Evolutionary conservation across 2,888 invertebrate species (phyloP), one percentile per base, ranked within the genome.

Genomic region (Carcina quercana): DNA sequence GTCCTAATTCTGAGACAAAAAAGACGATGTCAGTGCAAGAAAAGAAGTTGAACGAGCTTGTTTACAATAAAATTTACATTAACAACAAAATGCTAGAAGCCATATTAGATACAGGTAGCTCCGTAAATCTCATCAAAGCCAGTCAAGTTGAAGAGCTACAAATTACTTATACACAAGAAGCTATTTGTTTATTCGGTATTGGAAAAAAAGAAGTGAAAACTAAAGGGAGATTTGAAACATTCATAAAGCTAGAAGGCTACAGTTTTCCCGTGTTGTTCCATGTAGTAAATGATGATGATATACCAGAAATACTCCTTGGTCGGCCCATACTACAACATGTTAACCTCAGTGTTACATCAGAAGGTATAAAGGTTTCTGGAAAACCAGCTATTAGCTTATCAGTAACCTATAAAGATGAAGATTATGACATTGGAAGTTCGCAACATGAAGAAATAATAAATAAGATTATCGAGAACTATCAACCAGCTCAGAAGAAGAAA

Each of bases 251-350:
- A n/a, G n/a, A n/a, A n/a, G n/a, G n/a, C n/a, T n/a, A n/a, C n/a
- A n/a, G n/a, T n/a, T n/a, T n/a, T n/a, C n/a, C n/a, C n/a, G n/a
- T n/a, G n/a, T n/a, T n/a, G n/a, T n/a, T 45, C 17, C 32, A 45
- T 15, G 22, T 47, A 15, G 40, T 47, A 2, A 27, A 40, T 17
- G 44, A 43, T 24, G 3, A 37, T 13, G 32, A 13, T 1, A 35
- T 42, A 36, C 45, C 42, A 1, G 45, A 25, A 10, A 1, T 42
- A 5, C 25, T 47, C 7, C 13, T 46, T 19, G 46, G 49, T 2
- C 46, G 46, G 12, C 38, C 42, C 1, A 42, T 45, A 25, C 19
- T 46, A 2, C 28, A 37, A 13, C 40, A 49, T n/a, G 31, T 46
- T 24, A 30, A 45, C 34, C 21, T 49, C 0, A 33, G 30, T 13